A percentile compares a stretch with the other conserved stretches of the same genome.
These are phyloP conservation scores for Archaeoteleia sp. DNA, from an alignment of 2,888 invertebrate species.

Conservation along the genomic window DNA sequence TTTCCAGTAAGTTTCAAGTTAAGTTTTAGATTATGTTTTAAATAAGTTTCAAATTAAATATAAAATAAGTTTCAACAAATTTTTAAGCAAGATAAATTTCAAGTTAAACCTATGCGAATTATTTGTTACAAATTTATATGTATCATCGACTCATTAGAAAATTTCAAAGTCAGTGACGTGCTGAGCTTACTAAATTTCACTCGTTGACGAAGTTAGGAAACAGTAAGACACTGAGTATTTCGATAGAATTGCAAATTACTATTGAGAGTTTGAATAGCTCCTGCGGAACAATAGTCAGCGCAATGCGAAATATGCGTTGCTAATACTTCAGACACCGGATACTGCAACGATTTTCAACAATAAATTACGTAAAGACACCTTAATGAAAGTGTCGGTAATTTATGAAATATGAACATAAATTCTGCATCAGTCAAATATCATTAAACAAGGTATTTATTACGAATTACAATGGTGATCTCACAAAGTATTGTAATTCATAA, in stretches of 20 bases:
- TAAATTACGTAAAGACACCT: slow-evolving; percentile 39
- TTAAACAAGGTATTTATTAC: no score
- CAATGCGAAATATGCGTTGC: slow-evolving; percentile 31
- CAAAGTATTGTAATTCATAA: no score
- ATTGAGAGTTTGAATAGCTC: slow-evolving; percentile 36
- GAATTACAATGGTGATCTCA: no score
- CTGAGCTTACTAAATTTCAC: slow-evolving; percentile 33
- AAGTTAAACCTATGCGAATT: no score
- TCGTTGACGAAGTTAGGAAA: slow-evolving; percentile 17
- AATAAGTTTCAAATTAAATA: no score
- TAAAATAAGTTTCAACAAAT: no score
- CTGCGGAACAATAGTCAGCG: slow-evolving; percentile 33
- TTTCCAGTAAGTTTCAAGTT: no score
- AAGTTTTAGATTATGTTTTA: no score
- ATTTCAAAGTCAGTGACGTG: slow-evolving; percentile 36
- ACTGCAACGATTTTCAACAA: slow-evolving; percentile 41
- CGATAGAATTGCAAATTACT: slow-evolving; percentile 49
- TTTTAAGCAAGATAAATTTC: no score
- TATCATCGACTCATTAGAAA: slow-evolving; percentile 34
- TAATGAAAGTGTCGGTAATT: slow-evolving; percentile 36
- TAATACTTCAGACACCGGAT: slow-evolving; percentile 27
- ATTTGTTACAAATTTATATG: slow-evolving; percentile 6
- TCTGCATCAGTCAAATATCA: no score
- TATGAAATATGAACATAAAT: no score
- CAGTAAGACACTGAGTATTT: slow-evolving; percentile 21